These are phyloP conservation scores for Xiphorhynchus erythropygius DNA, from an alignment of 2,797 vertebrate genomes.

Conservation along the genomic window DNA sequence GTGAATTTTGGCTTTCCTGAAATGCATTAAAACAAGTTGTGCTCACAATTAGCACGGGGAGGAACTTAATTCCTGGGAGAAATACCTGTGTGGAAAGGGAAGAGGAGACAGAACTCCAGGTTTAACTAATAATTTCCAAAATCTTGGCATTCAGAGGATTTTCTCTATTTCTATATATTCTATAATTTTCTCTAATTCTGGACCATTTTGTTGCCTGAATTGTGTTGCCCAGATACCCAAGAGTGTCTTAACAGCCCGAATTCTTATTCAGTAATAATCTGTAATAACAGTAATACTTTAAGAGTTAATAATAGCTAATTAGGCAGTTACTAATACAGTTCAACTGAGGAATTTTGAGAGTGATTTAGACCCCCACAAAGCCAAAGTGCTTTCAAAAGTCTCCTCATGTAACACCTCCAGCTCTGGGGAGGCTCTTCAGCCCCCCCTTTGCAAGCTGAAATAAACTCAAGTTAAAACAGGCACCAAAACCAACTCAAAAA, in stretches of 20 bases:
- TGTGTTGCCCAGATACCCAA: background rate
- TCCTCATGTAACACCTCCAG: background rate
- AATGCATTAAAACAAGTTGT: fast-evolving
- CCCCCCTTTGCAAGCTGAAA: background rate
- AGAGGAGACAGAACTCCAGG: background rate
- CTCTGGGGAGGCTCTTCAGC: background rate
- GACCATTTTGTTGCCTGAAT: background rate
- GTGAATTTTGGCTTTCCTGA: background rate
- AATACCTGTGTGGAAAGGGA: background rate
- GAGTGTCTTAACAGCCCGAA: background rate
- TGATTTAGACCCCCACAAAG: background rate
- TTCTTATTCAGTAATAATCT: background rate
- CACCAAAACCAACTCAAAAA: background rate
- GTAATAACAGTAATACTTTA: background rate
- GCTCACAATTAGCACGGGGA: fast-evolving
- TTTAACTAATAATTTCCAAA: background rate
- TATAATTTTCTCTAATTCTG: background rate
- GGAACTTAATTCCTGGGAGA: background rate
- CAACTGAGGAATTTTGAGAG: background rate
- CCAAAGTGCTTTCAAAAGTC: background rate
- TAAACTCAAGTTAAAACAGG: background rate
- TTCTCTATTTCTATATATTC: background rate
- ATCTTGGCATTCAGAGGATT: background rate
- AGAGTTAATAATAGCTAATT: background rate
- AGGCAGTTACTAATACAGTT: background rate